Percentiles rank a stretch among this genome's conserved stretches.
Evolutionary conservation across 2,797 vertebrate genomes (phyloP).

Genomic region (Semaprochilodus insignis): DNA sequence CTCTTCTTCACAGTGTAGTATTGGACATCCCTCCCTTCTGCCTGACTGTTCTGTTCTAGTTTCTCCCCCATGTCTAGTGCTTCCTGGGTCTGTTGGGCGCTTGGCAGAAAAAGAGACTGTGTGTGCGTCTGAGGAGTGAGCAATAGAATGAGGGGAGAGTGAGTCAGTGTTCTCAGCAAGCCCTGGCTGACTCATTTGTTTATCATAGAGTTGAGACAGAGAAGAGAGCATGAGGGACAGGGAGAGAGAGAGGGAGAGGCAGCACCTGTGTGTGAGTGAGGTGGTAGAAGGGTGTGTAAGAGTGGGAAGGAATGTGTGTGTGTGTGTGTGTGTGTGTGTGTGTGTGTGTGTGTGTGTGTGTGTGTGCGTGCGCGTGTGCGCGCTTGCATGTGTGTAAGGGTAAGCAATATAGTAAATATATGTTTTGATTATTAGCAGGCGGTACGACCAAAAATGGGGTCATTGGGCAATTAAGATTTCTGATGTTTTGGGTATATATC

Average conservation of each 20-base stretch:
- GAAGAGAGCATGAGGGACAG: slow-evolving; percentile 46
- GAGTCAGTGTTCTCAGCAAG: slow-evolving; percentile 73
- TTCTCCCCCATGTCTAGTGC: slow-evolving; percentile 18
- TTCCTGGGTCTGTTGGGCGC: slow-evolving; percentile 32
- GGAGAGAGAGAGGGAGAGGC: slow-evolving; percentile 31
- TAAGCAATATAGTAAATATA: no score
- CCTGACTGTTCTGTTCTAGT: slow-evolving; percentile 24
- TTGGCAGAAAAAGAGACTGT: slow-evolving; percentile 27
- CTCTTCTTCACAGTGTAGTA: background rate
- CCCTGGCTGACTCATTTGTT: slow-evolving; percentile 75
- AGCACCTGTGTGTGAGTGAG: slow-evolving; percentile 45
- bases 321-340: slow-evolving; percentile 3
- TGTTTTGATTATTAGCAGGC: no score
- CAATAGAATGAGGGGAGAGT: slow-evolving; percentile 57
- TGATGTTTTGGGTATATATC: no score
- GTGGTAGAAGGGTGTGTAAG: slow-evolving; percentile 10
- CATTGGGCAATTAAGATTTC: no score
- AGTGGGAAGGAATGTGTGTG: slow-evolving; percentile 18
- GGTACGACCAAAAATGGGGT: no score
- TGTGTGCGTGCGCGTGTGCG: no score
- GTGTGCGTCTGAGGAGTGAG: slow-evolving; percentile 39
- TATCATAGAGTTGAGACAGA: slow-evolving; percentile 63
- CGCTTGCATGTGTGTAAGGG: slow-evolving; percentile 19
- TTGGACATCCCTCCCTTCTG: background rate
- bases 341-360: slow-evolving; percentile 19